Evolutionary conservation across 2,797 vertebrate genomes (phyloP).

Genomic region (Carcharodon carcharias): DNA sequence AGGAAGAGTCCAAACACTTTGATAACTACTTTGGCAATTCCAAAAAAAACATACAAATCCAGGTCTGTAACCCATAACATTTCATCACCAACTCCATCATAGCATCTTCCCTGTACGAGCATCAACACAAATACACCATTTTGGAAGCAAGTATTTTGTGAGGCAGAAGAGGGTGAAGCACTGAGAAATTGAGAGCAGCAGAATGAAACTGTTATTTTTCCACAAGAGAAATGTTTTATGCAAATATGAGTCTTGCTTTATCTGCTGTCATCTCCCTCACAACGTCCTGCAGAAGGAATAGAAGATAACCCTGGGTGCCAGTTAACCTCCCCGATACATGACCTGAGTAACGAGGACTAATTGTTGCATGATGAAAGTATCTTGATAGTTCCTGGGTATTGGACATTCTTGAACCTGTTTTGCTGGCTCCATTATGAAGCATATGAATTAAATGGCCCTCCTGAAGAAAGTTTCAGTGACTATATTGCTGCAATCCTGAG

Average conservation of each 20-base stretch:
- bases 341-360: background rate
- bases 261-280: background rate
- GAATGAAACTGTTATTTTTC: background rate
- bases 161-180: background rate
- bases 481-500: background rate
- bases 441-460: background rate
- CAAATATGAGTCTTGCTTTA: background rate
- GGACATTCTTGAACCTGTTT: background rate
- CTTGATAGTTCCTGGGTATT: background rate
- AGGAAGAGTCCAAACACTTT: background rate
- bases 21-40: background rate
- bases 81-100: background rate
- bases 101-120: background rate
- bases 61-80: background rate
- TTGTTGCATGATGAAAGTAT: background rate
- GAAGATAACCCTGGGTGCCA: background rate
- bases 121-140: background rate
- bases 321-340: background rate
- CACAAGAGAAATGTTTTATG: background rate
- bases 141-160: background rate
- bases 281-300: background rate
- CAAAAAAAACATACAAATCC: background rate
- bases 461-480: background rate
- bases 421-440: background rate
- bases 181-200: background rate